A percentile compares a stretch with the other conserved stretches of the same genome.
phyloP scores from a whole-genome alignment of 2,113 vertebrate species.

The Phylloscopus trochiloides region DNA sequence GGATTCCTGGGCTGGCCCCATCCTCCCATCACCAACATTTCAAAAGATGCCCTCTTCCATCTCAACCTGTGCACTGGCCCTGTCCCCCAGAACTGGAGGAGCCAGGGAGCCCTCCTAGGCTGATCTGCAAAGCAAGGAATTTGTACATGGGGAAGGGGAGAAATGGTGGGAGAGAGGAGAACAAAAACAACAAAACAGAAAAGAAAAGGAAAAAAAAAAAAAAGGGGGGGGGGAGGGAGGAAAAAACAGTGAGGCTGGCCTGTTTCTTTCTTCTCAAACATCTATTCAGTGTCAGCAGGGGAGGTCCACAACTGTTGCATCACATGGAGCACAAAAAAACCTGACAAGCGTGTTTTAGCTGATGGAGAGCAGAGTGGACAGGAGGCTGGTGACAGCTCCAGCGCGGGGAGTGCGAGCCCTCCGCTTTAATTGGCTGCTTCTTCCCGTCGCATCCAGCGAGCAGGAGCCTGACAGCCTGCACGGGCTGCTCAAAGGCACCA shows the following conservation, averaged over 20 bases:
- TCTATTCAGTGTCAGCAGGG: conserved; percentile 38
- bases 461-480: neutral
- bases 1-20: neutral
- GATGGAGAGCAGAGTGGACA: conserved; percentile 53
- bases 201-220: no score
- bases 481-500: neutral
- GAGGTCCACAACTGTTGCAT: conserved; percentile 59
- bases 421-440: neutral
- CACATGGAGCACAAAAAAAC: conserved; percentile 12
- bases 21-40: neutral
- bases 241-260: neutral
- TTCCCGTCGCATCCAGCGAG: neutral
- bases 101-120: neutral
- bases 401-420: neutral
- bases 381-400: conserved; percentile 38
- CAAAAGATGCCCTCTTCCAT: neutral
- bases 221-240: fast-evolving
- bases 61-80: neutral
- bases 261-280: conserved; percentile 6
- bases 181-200: neutral
- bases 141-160: fast-evolving
- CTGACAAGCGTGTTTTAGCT: conserved; percentile 31
- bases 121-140: neutral
- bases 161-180: neutral
- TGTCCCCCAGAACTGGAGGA: neutral